These are phyloP conservation scores for Rhagonycha fulva DNA, from an alignment of 2,888 invertebrate genomes.

Conservation along the genomic window DNA sequence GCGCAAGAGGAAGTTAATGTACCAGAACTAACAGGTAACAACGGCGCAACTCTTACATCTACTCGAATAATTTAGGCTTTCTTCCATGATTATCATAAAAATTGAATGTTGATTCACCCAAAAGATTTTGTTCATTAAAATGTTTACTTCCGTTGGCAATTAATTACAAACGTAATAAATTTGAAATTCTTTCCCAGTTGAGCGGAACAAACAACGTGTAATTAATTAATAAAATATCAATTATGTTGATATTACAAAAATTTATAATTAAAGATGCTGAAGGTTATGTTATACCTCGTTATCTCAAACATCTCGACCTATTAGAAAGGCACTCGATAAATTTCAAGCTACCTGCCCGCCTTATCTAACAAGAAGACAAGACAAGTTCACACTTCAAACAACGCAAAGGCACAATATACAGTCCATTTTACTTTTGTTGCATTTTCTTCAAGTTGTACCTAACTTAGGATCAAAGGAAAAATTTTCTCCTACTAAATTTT, in stretches of 20 bases:
- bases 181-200: neutral
- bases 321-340: neutral
- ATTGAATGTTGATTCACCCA: neutral
- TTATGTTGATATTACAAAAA: neutral
- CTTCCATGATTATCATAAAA: neutral
- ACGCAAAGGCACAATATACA: neutral
- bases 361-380: neutral
- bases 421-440: neutral
- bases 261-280: neutral
- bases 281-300: neutral
- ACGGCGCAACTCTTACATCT: neutral
- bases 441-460: neutral
- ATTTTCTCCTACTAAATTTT: neutral
- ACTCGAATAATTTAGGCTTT: neutral
- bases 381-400: neutral
- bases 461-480: no score
- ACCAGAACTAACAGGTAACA: neutral
- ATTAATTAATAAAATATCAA: neutral
- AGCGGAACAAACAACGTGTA: neutral
- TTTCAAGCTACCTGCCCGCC: neutral
- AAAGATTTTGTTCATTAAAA: neutral
- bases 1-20: neutral
- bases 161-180: neutral
- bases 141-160: neutral
- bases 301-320: neutral